Evolutionary conservation across 2,797 vertebrate genomes (phyloP), one percentile per base, ranked within the genome.

Genomic region (Ceryle rudis): DNA sequence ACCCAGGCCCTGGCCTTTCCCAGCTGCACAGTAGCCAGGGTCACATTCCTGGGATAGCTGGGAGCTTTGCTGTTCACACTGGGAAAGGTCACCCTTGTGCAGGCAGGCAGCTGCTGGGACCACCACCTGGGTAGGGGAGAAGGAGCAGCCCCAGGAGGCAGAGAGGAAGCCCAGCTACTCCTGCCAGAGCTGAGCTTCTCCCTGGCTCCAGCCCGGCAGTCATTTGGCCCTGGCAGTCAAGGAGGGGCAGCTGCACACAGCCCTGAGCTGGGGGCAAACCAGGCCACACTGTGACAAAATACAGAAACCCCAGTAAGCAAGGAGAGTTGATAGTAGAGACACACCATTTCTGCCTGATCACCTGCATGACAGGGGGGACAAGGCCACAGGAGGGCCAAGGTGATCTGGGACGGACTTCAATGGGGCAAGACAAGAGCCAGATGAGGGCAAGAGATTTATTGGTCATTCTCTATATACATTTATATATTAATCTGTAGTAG

Each of bases 81-180:
- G 73, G 85, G 66, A 97, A 97, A 97, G 95, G 95, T 96, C 95
- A 96, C 47, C 95, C 54, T 97, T 96, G 92, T 96, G 66, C 4
- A 3, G 3, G 4, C 29, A 88, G 73, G 77, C 88, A 86, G 94
- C 95, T 95, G 88, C 49, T 2, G 2, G 58, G 85, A 95, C 77
- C 90, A 84, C 77, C 1, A 6, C 58, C 80, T 1, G 2, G 58
- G 51, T 31, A 69, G 57, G 72, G 72, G 35, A 39, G 13, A 61
- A 79, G 71, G 42, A 83, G 57, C 65, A 88, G 61, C 52, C 23
- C 1, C 0, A 0, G 37, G 57, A 90, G 62, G 37, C 49, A 79
- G 28, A 42, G 29, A 88, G 29, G 79, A 61, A 84, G 22, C 62
- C 62, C 81, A 71, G 54, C 5, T 70, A n/a, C 71, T 77, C 60